Conservation (phyloP, 2,888 invertebrate genomes). For the Capitulum mitella region DNA sequence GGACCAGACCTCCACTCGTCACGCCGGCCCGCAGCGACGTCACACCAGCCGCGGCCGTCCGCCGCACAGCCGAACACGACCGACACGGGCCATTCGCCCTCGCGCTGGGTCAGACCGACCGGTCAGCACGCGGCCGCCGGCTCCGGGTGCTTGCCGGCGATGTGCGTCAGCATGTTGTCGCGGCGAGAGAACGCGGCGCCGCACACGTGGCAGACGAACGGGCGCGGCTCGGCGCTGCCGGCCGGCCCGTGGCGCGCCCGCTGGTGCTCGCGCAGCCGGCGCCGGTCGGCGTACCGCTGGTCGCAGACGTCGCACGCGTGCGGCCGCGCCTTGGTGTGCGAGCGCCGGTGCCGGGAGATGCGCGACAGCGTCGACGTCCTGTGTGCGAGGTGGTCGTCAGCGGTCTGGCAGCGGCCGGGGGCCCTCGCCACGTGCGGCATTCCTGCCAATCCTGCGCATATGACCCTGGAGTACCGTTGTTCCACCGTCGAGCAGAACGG, state of each 20-base stretch:
- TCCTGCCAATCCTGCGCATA: no score
- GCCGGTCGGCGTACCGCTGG: background rate
- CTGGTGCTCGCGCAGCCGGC: background rate
- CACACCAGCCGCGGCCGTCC: no score
- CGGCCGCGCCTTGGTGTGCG: slow-evolving; percentile 6
- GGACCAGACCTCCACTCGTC: no score
- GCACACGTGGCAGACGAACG: background rate
- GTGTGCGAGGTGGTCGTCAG: background rate
- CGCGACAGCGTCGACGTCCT: background rate
- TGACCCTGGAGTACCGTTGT: no score
- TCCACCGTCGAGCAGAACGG: no score
- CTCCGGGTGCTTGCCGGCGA: background rate
- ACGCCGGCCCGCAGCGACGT: no score
- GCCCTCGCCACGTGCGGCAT: no score
- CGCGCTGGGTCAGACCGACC: no score
- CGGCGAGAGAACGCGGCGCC: background rate
- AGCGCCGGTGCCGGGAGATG: slow-evolving; percentile 4
- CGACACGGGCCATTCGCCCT: no score
- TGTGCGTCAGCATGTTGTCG: background rate
- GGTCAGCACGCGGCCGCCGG: background rate
- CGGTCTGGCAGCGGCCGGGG: no score
- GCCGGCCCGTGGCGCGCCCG: background rate
- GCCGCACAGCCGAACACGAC: no score
- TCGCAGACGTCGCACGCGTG: background rate
- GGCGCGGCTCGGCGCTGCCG: background rate